Evolutionary conservation across 2,888 invertebrate species (phyloP).

Genomic region (Caenorhabditis parvicauda): DNA sequence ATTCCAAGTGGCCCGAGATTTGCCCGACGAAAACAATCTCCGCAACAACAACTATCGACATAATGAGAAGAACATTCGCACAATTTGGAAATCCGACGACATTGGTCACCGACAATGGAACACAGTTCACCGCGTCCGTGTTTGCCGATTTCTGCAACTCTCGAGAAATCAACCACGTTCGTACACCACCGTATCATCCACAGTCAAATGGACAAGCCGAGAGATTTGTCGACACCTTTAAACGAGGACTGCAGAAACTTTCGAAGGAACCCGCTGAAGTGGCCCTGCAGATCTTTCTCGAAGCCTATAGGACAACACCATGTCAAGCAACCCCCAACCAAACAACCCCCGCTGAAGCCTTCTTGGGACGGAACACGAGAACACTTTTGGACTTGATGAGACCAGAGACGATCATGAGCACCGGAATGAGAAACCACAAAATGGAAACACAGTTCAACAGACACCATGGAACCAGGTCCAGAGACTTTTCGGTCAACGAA

Average conservation of each 20-base stretch:
- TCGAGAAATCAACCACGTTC: constrained; percentile 16
- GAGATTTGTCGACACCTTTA: constrained; percentile 44
- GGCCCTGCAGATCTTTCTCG: constrained; percentile 14
- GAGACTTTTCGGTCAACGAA: constrained; percentile 5
- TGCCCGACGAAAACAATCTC: constrained; percentile 20
- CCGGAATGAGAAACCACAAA: neutral
- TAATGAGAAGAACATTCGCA: constrained; percentile 37
- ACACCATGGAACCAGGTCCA: constrained; percentile 3
- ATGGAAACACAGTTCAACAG: constrained; percentile 15
- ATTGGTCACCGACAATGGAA: constrained; percentile 61
- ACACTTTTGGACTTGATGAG: constrained; percentile 6
- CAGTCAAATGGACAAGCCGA: constrained; percentile 55
- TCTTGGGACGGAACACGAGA: constrained; percentile 20
- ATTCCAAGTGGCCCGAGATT: constrained; percentile 65
- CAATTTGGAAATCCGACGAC: constrained; percentile 46
- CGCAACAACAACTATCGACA: constrained; percentile 25
- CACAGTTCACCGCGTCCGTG: constrained; percentile 47
- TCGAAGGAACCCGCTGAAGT: constrained; percentile 3
- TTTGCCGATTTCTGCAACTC: constrained; percentile 47
- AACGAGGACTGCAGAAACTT: constrained; percentile 15
- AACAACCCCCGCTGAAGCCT: constrained; percentile 22
- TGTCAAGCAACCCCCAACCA: constrained; percentile 2
- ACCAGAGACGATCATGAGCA: neutral
- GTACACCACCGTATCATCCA: constrained; percentile 43
- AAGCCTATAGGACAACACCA: constrained; percentile 13